phyloP scores from a whole-genome alignment of 2,113 vertebrate species.

The Notothenia rossii region DNA sequence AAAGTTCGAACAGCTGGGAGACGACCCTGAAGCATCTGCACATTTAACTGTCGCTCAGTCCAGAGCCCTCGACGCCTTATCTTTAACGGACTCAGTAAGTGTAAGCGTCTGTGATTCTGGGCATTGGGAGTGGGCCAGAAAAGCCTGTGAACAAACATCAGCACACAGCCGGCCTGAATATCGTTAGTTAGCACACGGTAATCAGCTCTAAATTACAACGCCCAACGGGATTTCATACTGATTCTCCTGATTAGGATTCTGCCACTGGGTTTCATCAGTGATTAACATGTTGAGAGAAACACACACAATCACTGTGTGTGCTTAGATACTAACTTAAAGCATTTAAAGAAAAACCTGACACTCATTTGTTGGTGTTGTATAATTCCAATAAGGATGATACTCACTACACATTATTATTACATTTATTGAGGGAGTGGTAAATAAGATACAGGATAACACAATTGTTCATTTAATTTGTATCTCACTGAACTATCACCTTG shows the following conservation, averaged over 20 bases:
- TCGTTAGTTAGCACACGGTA: background rate
- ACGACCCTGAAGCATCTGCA: background rate
- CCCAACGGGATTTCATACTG: background rate
- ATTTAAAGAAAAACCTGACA: background rate
- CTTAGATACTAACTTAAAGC: background rate
- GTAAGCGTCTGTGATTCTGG: background rate
- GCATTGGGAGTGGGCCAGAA: background rate
- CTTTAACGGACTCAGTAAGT: background rate
- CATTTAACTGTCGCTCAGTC: background rate
- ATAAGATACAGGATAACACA: too few relatives aligned
- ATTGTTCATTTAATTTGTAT: too few relatives aligned
- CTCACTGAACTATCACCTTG: too few relatives aligned
- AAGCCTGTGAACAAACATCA: background rate
- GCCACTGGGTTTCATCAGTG: slow-evolving; percentile 3
- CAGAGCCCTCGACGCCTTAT: background rate
- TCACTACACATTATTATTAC: too few relatives aligned
- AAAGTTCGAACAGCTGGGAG: background rate
- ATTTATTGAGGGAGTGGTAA: too few relatives aligned
- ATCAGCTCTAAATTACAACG: background rate
- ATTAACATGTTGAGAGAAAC: background rate
- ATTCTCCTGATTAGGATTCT: background rate
- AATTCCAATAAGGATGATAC: background rate
- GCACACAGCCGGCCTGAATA: slow-evolving; percentile 8
- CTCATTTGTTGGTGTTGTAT: background rate
- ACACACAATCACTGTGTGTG: background rate